Conservation (phyloP, 2,797 vertebrate species). For the Ceyx erithaca region DNA sequence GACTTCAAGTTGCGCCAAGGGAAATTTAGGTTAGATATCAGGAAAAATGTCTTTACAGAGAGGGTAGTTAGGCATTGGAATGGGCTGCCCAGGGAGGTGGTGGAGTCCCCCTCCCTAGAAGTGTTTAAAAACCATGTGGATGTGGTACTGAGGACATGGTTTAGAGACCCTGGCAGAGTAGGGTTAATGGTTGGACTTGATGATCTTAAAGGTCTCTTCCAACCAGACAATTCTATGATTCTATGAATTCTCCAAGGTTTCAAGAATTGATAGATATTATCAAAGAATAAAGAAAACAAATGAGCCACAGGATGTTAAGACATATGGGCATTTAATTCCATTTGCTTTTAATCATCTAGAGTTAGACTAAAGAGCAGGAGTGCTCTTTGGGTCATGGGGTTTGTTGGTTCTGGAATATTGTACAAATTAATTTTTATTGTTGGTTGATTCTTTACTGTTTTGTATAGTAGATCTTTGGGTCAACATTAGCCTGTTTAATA, state of each 20-base stretch:
- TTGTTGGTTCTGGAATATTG: background rate
- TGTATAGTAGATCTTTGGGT: background rate
- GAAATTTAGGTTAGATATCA: too few relatives aligned
- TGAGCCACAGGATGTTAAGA: background rate
- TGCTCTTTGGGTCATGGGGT: background rate
- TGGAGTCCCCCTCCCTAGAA: too few relatives aligned
- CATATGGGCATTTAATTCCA: background rate
- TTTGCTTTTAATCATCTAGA: background rate
- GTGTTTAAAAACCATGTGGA: too few relatives aligned
- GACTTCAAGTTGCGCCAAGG: too few relatives aligned
- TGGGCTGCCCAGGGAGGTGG: too few relatives aligned
- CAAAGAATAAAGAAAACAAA: background rate
- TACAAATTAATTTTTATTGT: background rate
- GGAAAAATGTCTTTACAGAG: too few relatives aligned
- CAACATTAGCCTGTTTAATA: background rate
- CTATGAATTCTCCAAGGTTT: background rate
- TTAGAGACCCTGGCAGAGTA: too few relatives aligned
- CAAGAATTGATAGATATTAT: background rate
- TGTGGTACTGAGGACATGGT: too few relatives aligned
- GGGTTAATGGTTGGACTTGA: too few relatives aligned
- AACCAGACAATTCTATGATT: too few relatives aligned
- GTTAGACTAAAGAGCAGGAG: background rate
- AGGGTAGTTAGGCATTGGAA: too few relatives aligned
- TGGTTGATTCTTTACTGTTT: background rate
- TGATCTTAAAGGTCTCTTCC: too few relatives aligned